Percentiles rank a stretch among this genome's conserved stretches.
Conservation (phyloP, 2,888 invertebrate species). For the Perdita meconis region DNA sequence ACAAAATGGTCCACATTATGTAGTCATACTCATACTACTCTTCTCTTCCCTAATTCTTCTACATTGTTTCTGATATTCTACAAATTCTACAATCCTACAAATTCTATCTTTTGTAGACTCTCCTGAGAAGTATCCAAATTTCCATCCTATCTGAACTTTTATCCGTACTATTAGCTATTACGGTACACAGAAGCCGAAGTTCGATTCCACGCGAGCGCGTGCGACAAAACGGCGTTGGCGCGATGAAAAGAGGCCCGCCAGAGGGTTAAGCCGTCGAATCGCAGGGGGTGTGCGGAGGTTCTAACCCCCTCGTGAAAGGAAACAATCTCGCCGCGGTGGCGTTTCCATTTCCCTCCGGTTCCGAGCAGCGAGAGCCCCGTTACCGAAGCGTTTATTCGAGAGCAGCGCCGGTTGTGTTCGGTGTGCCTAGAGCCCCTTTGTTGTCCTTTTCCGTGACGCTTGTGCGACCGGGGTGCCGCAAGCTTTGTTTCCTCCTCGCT, state of each 20-base stretch:
- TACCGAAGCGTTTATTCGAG: conserved; percentile 38
- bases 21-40: too few species aligned
- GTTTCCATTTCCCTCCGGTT: conserved; percentile 37
- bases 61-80: too few species aligned
- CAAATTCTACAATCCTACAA: too few species aligned
- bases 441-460: conserved; percentile 27
- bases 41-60: too few species aligned
- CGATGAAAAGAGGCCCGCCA: conserved; percentile 28
- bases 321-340: conserved; percentile 47
- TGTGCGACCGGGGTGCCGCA: conserved; percentile 20
- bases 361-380: conserved; percentile 5
- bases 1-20: too few species aligned
- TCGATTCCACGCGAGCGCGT: too few species aligned
- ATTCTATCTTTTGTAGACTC: too few species aligned
- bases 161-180: too few species aligned
- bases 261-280: conserved; percentile 34
- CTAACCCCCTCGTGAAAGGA: conserved; percentile 39
- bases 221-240: background rate
- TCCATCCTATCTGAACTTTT: too few species aligned
- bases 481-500: conserved; percentile 54
- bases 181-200: too few species aligned
- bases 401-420: too few species aligned
- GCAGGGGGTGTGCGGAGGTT: background rate
- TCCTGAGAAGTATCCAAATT: too few species aligned
- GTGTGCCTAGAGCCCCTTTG: conserved; percentile 30